Percentiles rank a stretch among this genome's conserved stretches.
Conservation (phyloP, 2,888 invertebrate species). For the Malacosoma neustria region DNA sequence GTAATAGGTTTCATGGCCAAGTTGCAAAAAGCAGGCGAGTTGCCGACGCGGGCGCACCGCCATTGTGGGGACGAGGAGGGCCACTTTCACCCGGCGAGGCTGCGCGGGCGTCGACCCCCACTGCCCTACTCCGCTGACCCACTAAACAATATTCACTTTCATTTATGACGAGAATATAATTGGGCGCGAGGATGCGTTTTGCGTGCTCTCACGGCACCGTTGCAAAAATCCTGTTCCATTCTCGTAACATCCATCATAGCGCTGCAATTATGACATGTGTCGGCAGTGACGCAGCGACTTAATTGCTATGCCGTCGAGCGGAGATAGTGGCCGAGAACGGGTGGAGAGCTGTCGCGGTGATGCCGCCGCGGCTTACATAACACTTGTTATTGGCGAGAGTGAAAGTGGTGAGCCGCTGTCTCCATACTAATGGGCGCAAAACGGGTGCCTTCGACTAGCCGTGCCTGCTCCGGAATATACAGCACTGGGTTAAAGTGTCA, state of each 20-base stretch:
- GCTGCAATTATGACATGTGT: constrained; percentile 13
- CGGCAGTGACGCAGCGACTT: constrained; percentile 12
- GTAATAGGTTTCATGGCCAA: constrained; percentile 72
- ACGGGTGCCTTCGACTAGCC: constrained; percentile 45
- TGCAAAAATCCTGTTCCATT: constrained; percentile 25
- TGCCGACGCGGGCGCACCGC: constrained; percentile 40
- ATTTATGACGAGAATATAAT: constrained; percentile 57
- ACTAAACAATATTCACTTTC: constrained; percentile 67
- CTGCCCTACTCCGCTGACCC: constrained; percentile 71
- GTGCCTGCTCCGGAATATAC: constrained; percentile 36
- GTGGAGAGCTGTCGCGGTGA: constrained; percentile 48
- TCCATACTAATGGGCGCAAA: constrained; percentile 66
- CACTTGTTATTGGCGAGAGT: constrained; percentile 65
- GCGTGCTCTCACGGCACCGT: constrained; percentile 36
- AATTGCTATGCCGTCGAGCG: constrained; percentile 27
- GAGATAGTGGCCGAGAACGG: constrained; percentile 35
- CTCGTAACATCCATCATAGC: constrained; percentile 4
- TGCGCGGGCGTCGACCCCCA: constrained; percentile 71
- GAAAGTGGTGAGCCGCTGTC: constrained; percentile 65
- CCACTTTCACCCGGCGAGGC: constrained; percentile 71
- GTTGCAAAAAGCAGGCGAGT: constrained; percentile 65
- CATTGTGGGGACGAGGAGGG: constrained; percentile 47
- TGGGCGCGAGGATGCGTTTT: constrained; percentile 60
- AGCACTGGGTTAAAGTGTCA: constrained; percentile 63
- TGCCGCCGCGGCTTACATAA: constrained; percentile 52